Base-by-base conservation (phyloP, 2,888 invertebrate genomes). In the Pycnomerus fuliginosus region DNA sequence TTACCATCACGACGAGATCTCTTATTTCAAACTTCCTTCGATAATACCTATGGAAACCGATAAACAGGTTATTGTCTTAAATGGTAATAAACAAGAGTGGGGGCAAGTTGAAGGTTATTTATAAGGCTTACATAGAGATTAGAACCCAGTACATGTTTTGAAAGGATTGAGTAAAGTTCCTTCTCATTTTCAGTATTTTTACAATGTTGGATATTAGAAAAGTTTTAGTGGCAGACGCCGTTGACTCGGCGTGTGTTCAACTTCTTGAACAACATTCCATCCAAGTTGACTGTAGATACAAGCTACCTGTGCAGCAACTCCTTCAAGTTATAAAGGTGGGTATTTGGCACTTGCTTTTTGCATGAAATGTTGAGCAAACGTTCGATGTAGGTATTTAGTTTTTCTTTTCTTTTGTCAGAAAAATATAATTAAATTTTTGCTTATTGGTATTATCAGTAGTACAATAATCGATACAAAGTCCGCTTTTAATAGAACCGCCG, bases 181-280 rank as follows among this genome's bases (percentile, higher is more conserved):
- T 22, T 16, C 11, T 24, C 22, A 20, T 36, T 16, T 16, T 16
- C 31, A 25, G 25, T 31, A 22, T 32, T 33, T 20, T 12, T 2
- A 12, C 16, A 15, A 44, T 12, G n/a, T 69, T 85, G 61, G 73
- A 80, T 51, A 81, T 94, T 41, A 80, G 82, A 63, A 85, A 83
- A 52, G 94, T 97, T 43, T 75, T 98, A 42, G 86, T 98, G 55
- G 91, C 93, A 59, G 98, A 98, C 73, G 91, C 93, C 16, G 90
- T 97, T 2, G 94, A 96, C 65, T 76, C 80, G 12, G 82, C 86
- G 53, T 98, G 97, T 71, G 84, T 86, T 1, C 80, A 90, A 53
- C 82, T 95, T 27, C 78, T 98, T 14, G 74, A 80, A 52, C 74
- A 81, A 23, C 81, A 90, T 67, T 87, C 86, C 13, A 86, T 97